Percentiles rank a stretch among this genome's conserved stretches.
Evolutionary conservation across 2,888 invertebrate genomes (phyloP).

Genomic region (Eumerus sabulonum): DNA sequence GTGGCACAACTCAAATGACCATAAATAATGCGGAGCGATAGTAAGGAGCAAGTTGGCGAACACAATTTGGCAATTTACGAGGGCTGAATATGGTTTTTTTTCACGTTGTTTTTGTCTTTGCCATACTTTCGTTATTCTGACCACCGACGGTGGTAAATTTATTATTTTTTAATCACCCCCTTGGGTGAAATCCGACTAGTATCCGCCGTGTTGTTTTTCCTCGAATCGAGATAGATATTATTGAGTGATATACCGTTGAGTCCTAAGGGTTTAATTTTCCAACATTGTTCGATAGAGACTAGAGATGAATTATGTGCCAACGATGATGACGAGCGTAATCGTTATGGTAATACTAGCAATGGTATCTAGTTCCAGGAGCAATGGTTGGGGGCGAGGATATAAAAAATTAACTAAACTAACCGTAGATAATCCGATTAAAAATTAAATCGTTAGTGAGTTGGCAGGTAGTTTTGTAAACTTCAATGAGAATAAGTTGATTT

Average conservation of each 20-base stretch:
- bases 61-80: slow-evolving; percentile 67
- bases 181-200: slow-evolving; percentile 69
- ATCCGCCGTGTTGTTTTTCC: slow-evolving; percentile 31
- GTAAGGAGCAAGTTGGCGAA: slow-evolving; percentile 64
- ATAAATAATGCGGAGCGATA: slow-evolving; percentile 63
- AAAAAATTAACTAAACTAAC: slow-evolving; percentile 43
- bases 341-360: slow-evolving; percentile 27
- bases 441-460: slow-evolving; percentile 26
- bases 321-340: slow-evolving; percentile 34
- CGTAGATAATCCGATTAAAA: slow-evolving; percentile 34
- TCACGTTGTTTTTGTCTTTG: slow-evolving; percentile 8
- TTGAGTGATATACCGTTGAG: slow-evolving; percentile 40
- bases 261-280: slow-evolving; percentile 61
- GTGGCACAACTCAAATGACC: slow-evolving; percentile 54
- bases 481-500: too few species aligned
- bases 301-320: slow-evolving; percentile 53
- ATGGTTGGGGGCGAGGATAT: neutral
- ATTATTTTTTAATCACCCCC: slow-evolving; percentile 79
- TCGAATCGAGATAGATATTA: slow-evolving; percentile 37
- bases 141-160: slow-evolving; percentile 72
- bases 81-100: slow-evolving; percentile 36
- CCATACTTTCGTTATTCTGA: slow-evolving; percentile 2
- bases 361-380: neutral
- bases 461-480: slow-evolving; percentile 26
- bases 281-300: slow-evolving; percentile 32